Evolutionary conservation across 2,113 vertebrate genomes (phyloP).

Genomic region (Forbesichthys agassizii): DNA sequence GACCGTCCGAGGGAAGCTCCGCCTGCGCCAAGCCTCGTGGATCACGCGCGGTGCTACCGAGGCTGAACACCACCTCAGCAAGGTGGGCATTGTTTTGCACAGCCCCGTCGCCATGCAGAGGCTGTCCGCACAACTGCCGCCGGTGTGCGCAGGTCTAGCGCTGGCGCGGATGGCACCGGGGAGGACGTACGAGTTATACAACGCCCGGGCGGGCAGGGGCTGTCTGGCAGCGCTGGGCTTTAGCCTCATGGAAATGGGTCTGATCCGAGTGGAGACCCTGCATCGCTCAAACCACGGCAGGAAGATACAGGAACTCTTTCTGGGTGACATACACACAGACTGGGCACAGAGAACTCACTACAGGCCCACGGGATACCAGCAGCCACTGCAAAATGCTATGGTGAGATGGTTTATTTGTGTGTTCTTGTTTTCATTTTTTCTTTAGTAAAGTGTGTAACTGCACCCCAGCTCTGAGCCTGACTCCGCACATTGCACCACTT

Average conservation of each 20-base stretch:
- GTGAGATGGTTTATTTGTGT: slow-evolving; percentile 68
- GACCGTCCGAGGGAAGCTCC: slow-evolving; percentile 85
- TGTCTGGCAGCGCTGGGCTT: slow-evolving; percentile 82
- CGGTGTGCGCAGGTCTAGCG: slow-evolving; percentile 69
- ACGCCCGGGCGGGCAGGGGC: slow-evolving; percentile 68
- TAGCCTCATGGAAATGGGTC: slow-evolving; percentile 86
- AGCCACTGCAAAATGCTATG: slow-evolving; percentile 85
- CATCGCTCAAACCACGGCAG: slow-evolving; percentile 64
- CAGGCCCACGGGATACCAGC: slow-evolving; percentile 86
- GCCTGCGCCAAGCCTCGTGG: slow-evolving; percentile 88
- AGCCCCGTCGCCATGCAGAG: slow-evolving; percentile 74
- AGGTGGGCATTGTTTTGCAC: slow-evolving; percentile 86
- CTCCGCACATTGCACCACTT: too few species aligned
- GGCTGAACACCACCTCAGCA: slow-evolving; percentile 85
- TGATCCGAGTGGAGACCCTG: slow-evolving; percentile 81
- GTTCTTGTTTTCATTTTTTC: background rate
- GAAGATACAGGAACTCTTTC: slow-evolving; percentile 84
- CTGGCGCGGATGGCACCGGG: slow-evolving; percentile 69
- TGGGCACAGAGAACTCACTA: slow-evolving; percentile 81
- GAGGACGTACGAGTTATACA: slow-evolving; percentile 81
- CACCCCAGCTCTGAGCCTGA: too few species aligned
- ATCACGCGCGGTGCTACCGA: slow-evolving; percentile 86
- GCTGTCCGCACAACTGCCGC: slow-evolving; percentile 69
- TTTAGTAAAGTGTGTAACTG: background rate
- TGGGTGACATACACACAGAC: slow-evolving; percentile 88